phyloP scores from a whole-genome alignment of 2,113 vertebrate species.

The Emydura subglobosa region DNA sequence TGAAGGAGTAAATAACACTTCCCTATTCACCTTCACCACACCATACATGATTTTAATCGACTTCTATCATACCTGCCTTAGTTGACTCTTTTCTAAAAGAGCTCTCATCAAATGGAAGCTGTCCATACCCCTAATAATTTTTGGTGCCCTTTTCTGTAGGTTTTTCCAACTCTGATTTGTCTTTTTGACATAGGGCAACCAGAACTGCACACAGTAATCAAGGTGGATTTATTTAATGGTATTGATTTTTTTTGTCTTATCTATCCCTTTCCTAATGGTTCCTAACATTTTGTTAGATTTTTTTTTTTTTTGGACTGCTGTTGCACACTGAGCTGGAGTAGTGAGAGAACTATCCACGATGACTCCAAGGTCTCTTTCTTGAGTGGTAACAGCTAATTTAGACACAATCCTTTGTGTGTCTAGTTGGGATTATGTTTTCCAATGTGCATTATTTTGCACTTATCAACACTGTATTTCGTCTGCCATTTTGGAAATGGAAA shows the following conservation, averaged over 20 bases:
- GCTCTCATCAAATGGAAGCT: not conserved
- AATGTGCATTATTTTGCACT: not conserved
- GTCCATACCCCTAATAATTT: not conserved
- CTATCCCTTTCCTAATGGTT: not conserved
- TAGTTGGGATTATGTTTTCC: not conserved
- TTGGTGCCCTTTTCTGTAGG: not conserved
- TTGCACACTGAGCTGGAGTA: not conserved
- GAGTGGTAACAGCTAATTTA: not conserved
- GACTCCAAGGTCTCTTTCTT: not conserved
- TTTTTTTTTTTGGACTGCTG: not conserved
- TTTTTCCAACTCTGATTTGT: not conserved
- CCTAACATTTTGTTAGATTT: not conserved
- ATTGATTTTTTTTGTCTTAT: not conserved
- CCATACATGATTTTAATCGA: not conserved
- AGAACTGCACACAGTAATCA: not conserved
- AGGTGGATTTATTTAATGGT: not conserved
- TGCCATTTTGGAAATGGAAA: not conserved
- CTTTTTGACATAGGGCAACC: not conserved
- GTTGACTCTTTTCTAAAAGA: not conserved
- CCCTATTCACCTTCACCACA: not conserved
- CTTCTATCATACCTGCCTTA: not conserved
- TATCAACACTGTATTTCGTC: not conserved
- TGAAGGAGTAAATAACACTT: not conserved
- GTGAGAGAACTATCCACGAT: not conserved
- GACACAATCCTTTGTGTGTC: not conserved